Base-by-base conservation (phyloP, 92 coral and sea anemone species). In the Zoanthus solanderi region DNA sequence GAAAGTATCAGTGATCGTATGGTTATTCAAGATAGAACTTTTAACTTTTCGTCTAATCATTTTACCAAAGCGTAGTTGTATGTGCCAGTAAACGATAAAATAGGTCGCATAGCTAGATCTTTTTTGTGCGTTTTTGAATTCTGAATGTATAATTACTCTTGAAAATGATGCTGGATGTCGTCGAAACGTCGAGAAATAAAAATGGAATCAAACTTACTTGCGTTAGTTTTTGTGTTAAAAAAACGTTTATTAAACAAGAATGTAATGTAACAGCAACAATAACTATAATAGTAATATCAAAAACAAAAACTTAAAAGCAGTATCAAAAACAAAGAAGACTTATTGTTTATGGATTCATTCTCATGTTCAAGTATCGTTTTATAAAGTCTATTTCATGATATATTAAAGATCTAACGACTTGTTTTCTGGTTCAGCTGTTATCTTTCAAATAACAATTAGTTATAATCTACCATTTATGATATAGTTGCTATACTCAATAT, bases 271-370 rank as follows among this genome's bases (percentile, higher is more conserved):
- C 69, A 63, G 69, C 1, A 63, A 63, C 23, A 63, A 63, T 63
- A 63, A 63, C 69, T 4, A 1, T 63, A 4, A 63, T 63, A 63
- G 69, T 63, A 63, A 63, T 63, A 50, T 50, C 69, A 63, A 63
- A 1, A 63, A 16, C 69, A 63, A 63, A 63, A 63, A 63, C 69
- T 16, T 63, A 16, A 1, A 63, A 63, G 9, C 69, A 63, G 69
- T 15, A 63, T 1, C 69, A 63, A 63, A 63, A 63, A 63, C 69
- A 63, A 60, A 60, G 68, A 63, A 58, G 66, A 58, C 69, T 63
- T 63, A 63, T 1, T 63, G 69, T 63, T 63, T 15, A 63, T 63
- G 69, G 69, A 63, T 60, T 63, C 69, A 63, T 63, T 63, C 69
- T 63, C 69, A 57, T 57, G 65, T 57, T 57, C 65, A 57, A 57